Evolutionary conservation across 2,888 invertebrate species (phyloP).

Genomic region (Plebejus anna): DNA sequence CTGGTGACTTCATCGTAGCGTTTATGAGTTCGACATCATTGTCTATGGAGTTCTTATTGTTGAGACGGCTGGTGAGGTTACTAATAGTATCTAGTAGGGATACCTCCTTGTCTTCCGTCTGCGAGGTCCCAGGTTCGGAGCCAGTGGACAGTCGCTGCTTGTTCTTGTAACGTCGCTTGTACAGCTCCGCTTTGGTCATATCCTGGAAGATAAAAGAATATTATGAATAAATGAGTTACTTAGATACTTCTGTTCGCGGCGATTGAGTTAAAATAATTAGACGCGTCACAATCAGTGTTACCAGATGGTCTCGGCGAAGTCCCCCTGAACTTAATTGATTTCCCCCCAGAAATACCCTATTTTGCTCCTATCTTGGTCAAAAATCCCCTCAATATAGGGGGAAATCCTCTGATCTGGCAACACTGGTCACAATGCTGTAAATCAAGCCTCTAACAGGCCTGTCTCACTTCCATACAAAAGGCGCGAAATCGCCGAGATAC

Average conservation of each 20-base stretch:
- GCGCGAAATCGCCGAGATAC: too few species aligned
- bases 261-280: too few species aligned
- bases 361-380: too few species aligned
- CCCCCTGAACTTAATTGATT: too few species aligned
- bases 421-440: too few species aligned
- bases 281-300: too few species aligned
- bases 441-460: too few species aligned
- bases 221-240: not conserved
- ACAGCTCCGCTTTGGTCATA: slow-evolving; percentile 73
- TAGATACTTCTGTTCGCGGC: not conserved
- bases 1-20: slow-evolving; percentile 58
- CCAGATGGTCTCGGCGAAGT: too few species aligned
- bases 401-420: too few species aligned
- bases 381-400: too few species aligned
- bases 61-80: slow-evolving; percentile 58
- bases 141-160: slow-evolving; percentile 57
- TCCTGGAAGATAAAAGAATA: slow-evolving; percentile 48
- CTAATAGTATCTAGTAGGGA: slow-evolving; percentile 56
- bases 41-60: slow-evolving; percentile 66
- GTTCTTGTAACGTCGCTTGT: slow-evolving; percentile 69
- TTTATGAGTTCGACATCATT: slow-evolving; percentile 67
- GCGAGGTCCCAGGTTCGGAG: slow-evolving; percentile 52
- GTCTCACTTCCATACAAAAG: too few species aligned
- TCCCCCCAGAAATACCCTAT: too few species aligned
- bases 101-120: slow-evolving; percentile 47